phyloP scores from a whole-genome alignment of 1,140 invertebrate species.

The Pogonognathellus flavescens region DNA sequence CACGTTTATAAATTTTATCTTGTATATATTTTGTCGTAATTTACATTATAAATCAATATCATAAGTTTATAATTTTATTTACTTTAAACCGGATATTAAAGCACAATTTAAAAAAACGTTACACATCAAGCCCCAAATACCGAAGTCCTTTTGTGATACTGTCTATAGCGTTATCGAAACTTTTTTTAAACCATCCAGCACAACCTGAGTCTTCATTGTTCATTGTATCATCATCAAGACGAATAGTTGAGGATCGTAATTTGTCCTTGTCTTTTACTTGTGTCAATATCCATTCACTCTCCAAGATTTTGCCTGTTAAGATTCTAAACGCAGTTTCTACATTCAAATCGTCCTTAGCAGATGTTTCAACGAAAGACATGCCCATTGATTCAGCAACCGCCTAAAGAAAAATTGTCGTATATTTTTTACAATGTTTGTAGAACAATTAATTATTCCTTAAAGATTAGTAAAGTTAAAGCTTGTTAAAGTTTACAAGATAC shows the following conservation, averaged over 20 bases:
- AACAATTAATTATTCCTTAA: too few relatives aligned
- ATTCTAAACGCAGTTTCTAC: conserved; percentile 77
- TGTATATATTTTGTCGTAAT: too few relatives aligned
- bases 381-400: conserved; percentile 84
- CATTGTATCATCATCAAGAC: conserved; percentile 12
- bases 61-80: too few relatives aligned
- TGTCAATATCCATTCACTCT: conserved; percentile 62
- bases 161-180: conserved; percentile 4
- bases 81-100: neutral
- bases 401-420: conserved; percentile 43
- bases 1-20: too few relatives aligned
- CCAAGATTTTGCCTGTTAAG: conserved; percentile 74
- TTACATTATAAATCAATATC: too few relatives aligned
- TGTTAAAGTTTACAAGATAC: too few relatives aligned
- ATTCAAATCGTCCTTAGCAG: conserved; percentile 86
- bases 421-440: too few relatives aligned
- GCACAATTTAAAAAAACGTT: neutral
- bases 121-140: conserved; percentile 9
- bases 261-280: conserved; percentile 49
- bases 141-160: conserved; percentile 26
- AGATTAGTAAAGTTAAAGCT: too few relatives aligned
- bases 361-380: conserved; percentile 89
- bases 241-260: conserved; percentile 12
- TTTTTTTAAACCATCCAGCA: conserved; percentile 27
- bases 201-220: neutral